Percentiles rank a stretch among this genome's conserved stretches.
Conservation (phyloP, 2,113 vertebrate species). For the Nyctibius bracteatus region DNA sequence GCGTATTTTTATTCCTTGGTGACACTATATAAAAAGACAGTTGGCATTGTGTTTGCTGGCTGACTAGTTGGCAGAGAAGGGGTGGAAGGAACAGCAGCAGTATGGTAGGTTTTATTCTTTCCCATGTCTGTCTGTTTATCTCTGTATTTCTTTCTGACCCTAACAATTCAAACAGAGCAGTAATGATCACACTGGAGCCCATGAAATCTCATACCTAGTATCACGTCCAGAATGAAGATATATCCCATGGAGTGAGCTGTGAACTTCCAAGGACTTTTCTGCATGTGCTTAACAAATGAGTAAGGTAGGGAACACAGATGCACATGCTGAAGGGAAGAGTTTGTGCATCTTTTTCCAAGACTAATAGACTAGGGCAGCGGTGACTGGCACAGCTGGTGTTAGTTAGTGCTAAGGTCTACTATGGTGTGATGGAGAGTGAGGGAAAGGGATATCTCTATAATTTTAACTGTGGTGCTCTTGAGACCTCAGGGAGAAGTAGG, state of each 20-base stretch:
- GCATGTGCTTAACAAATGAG: not conserved
- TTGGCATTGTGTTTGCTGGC: conserved; percentile 38
- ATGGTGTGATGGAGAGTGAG: not conserved
- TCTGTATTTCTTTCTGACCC: not conserved
- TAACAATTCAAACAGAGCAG: not conserved
- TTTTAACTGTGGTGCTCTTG: not conserved
- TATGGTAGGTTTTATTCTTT: conserved; percentile 67
- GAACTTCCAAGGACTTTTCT: not conserved
- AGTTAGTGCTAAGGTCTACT: not conserved
- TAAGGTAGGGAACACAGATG: not conserved
- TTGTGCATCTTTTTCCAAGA: not conserved
- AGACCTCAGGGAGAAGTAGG: not conserved
- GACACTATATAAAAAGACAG: conserved; percentile 68
- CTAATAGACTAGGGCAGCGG: not conserved
- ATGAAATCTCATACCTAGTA: not conserved
- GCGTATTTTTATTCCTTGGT: conserved; percentile 65
- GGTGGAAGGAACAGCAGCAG: conserved; percentile 38
- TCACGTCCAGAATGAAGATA: not conserved
- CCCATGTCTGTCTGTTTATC: not conserved
- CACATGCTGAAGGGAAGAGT: not conserved
- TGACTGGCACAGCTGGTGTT: not conserved
- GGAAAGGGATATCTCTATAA: not conserved
- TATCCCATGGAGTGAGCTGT: not conserved
- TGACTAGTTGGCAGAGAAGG: conserved; percentile 47
- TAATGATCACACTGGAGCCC: not conserved